Conservation (phyloP, 2,888 invertebrate genomes). For the Macrophya alboannulata region DNA sequence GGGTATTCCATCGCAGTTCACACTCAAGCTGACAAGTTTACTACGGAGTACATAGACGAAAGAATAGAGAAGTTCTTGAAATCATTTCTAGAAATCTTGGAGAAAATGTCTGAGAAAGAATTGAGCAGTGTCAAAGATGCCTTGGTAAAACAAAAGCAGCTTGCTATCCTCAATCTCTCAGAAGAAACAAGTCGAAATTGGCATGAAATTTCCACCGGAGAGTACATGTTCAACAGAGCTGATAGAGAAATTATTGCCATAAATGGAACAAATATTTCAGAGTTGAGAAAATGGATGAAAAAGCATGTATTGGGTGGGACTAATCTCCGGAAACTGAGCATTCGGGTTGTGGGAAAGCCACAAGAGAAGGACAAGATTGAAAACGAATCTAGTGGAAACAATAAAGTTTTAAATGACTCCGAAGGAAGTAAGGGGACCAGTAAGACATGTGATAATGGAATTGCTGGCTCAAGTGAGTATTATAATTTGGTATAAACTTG, state of each 20-base stretch:
- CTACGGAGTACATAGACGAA: slow-evolving; percentile 86
- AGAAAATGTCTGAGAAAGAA: slow-evolving; percentile 83
- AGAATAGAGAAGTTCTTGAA: slow-evolving; percentile 89
- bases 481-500: slow-evolving; percentile 28
- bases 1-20: slow-evolving; percentile 91
- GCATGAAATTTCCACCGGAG: slow-evolving; percentile 88
- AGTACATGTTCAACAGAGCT: slow-evolving; percentile 90
- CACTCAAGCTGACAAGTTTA: slow-evolving; percentile 88
- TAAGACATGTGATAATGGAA: slow-evolving; percentile 48
- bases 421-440: slow-evolving; percentile 26
- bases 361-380: slow-evolving; percentile 54
- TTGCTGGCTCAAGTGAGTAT: slow-evolving; percentile 44
- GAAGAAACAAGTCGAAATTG: slow-evolving; percentile 91
- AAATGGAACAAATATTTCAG: slow-evolving; percentile 79
- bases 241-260: slow-evolving; percentile 86
- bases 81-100: slow-evolving; percentile 83
- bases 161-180: slow-evolving; percentile 88
- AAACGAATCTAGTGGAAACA: slow-evolving; percentile 27
- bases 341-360: slow-evolving; percentile 72
- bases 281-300: slow-evolving; percentile 71
- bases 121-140: slow-evolving; percentile 85
- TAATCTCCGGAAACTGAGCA: slow-evolving; percentile 73
- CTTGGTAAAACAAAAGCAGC: slow-evolving; percentile 88
- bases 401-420: not conserved
- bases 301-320: slow-evolving; percentile 68